Conservation (phyloP, 1,140 invertebrate species). For the Bombus soroeensis region DNA sequence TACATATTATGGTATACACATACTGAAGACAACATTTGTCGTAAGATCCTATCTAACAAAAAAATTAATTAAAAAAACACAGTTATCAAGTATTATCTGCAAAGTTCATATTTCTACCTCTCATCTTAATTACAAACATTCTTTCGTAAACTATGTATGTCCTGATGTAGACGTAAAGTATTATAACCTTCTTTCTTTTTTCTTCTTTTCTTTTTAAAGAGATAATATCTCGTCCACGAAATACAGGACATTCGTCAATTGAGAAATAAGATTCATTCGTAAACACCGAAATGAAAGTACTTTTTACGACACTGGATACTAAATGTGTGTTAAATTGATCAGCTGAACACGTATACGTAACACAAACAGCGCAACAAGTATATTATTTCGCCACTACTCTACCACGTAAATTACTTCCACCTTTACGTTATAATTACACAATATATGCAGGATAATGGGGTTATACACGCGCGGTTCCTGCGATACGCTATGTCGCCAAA, state of each 20-base stretch:
- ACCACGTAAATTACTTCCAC: slow-evolving; percentile 52
- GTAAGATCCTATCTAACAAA: no score
- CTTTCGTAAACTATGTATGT: no score
- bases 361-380: slow-evolving; percentile 58
- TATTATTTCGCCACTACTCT: slow-evolving; percentile 46
- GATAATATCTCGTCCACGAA: neutral
- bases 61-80: no score
- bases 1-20: no score
- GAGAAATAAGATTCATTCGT: neutral
- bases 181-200: neutral
- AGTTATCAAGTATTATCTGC: no score
- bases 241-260: no score
- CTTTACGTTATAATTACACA: slow-evolving; percentile 36
- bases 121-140: no score
- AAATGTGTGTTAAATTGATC: slow-evolving; percentile 30
- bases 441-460: slow-evolving; percentile 21
- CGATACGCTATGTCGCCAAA: slow-evolving; percentile 16
- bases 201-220: neutral
- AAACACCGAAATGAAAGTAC: slow-evolving; percentile 27
- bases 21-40: no score
- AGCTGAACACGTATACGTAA: slow-evolving; percentile 40
- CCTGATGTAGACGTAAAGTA: no score
- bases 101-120: no score
- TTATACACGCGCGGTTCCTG: slow-evolving; percentile 17
- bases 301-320: slow-evolving; percentile 42